Evolutionary conservation across 2,888 invertebrate genomes (phyloP), one percentile per base, ranked within the genome.

Genomic region (Idaea dimidiata): DNA sequence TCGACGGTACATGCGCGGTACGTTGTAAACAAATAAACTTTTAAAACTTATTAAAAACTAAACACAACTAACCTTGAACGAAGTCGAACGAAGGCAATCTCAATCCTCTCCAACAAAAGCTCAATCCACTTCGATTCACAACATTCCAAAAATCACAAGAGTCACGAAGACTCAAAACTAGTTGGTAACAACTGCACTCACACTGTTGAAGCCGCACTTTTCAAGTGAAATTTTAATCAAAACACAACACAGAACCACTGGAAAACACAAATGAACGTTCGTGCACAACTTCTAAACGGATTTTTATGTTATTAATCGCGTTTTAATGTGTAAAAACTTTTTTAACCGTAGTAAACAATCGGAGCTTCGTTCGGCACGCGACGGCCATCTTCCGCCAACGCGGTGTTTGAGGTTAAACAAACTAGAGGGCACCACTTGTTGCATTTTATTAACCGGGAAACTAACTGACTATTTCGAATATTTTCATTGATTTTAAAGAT

Each of bases 301-400:
- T 77, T 86, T 81, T 77, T 72, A 62, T 63, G 79, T 79, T 71
- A 80, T 76, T 71, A 72, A 73, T 68, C 66, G 70, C 77, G 71
- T 75, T 81, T 78, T 78, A 67, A 74, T 70, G 74, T 74, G 75
- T 82, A 86, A 87, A 90, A 90, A 89, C 86, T 88, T 75, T 87
- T 81, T 80, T 84, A 84, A 81, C 78, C 81, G 83, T 81, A 78
- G 82, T 89, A 90, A 90, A 89, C 87, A 89, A 81, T 80, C 88
- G 79, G 91, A 90, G 90, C 90, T 79, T 84, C 88, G 83, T 79
- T 81, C 88, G 80, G 80, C 85, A 89, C 88, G 84, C 91, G 91
- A 87, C 91, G 89, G 91, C 91, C 91, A 91, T 91, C 88, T 91
- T 91, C 89, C 89, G 89, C 86, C 86, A 84, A 83, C 83, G 83